Evolutionary conservation across 2,888 invertebrate genomes (phyloP).

Genomic region (Andrena marginata): DNA sequence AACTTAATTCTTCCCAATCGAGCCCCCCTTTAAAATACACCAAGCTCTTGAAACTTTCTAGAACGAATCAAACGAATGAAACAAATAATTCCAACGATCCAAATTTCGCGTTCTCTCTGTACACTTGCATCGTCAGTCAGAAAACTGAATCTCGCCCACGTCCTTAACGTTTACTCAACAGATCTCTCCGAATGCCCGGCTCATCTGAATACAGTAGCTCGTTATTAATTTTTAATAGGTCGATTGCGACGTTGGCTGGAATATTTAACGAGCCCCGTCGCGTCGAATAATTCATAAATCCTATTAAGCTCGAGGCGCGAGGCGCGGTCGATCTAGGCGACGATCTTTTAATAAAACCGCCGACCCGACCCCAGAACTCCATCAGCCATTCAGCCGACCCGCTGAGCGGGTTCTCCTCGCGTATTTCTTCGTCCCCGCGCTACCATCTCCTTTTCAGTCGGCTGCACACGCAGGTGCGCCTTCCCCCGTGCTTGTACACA

Average conservation of each 20-base stretch:
- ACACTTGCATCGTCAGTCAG: no score
- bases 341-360: slow-evolving; percentile 17
- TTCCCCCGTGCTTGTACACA: slow-evolving; percentile 25
- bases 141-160: no score
- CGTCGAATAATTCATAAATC: slow-evolving; percentile 27
- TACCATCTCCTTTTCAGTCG: slow-evolving; percentile 45
- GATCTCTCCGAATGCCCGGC: slow-evolving; percentile 2
- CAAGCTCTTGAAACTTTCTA: not conserved
- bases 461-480: slow-evolving; percentile 27
- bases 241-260: slow-evolving; percentile 5
- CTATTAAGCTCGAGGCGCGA: not conserved
- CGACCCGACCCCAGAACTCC: not conserved
- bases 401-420: slow-evolving; percentile 39
- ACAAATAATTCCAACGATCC: no score
- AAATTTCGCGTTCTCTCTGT: no score
- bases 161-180: not conserved
- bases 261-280: slow-evolving; percentile 11
- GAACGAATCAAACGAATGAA: no score
- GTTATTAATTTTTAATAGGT: slow-evolving; percentile 1
- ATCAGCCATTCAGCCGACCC: slow-evolving; percentile 36
- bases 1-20: not conserved
- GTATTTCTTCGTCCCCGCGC: slow-evolving; percentile 33
- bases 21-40: not conserved
- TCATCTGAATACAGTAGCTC: slow-evolving; percentile 35
- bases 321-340: not conserved